phyloP scores from a whole-genome alignment of 2,113 vertebrate species.

The Pseudopipra pipra region DNA sequence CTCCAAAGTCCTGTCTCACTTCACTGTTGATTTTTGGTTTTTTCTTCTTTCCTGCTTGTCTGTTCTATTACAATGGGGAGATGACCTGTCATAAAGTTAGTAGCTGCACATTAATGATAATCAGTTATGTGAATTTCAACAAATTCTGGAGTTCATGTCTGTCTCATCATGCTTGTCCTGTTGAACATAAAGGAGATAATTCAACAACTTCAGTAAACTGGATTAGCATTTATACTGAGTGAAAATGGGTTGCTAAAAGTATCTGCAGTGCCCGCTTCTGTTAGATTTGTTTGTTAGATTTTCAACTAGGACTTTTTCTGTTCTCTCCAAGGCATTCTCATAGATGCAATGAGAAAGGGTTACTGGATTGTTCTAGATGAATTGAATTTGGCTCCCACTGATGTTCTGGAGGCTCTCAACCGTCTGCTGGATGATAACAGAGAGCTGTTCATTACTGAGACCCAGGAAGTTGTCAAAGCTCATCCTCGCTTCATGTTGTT shows the following conservation, averaged over 20 bases:
- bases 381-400: conserved; percentile 94
- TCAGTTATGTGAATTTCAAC: neutral
- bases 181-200: neutral
- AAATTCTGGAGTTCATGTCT: neutral
- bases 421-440: conserved; percentile 94
- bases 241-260: neutral
- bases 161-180: neutral
- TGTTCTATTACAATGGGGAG: neutral
- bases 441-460: conserved; percentile 93
- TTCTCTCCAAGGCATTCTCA: conserved; percentile 83
- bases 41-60: neutral
- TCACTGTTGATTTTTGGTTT: neutral
- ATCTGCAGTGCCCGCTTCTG: neutral
- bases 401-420: conserved; percentile 96
- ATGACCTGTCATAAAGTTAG: neutral
- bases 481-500: conserved; percentile 96
- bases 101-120: neutral
- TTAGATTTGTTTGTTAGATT: neutral
- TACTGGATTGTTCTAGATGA: conserved; percentile 98
- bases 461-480: conserved; percentile 93
- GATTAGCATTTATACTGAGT: neutral
- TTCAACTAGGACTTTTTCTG: neutral
- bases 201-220: neutral
- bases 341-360: conserved; percentile 96
- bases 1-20: neutral